Percentiles rank a stretch among this genome's conserved stretches.
phyloP scores from a whole-genome alignment of 2,888 invertebrate species.

The Nipponacmea schrenckii region DNA sequence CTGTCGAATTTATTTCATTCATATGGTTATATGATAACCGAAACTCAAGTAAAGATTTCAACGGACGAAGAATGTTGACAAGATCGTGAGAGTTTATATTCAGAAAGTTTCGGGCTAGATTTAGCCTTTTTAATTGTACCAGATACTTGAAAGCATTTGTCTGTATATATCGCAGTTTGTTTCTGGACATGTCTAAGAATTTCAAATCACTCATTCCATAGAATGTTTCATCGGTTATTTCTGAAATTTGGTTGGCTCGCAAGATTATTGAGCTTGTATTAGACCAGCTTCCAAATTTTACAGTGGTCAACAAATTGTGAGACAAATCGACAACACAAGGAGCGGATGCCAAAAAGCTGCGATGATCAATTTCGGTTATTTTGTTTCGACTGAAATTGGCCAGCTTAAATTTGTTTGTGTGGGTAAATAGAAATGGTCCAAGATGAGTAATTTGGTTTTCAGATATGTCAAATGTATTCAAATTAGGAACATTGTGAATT shows the following conservation, averaged over 20 bases:
- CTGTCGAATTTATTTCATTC: conserved; percentile 31
- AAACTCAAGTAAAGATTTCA: conserved; percentile 35
- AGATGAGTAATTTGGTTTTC: conserved; percentile 43
- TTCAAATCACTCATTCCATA: conserved; percentile 45
- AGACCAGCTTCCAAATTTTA: conserved; percentile 54
- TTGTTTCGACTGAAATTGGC: conserved; percentile 57
- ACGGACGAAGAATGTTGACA: conserved; percentile 33
- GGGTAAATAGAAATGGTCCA: conserved; percentile 45
- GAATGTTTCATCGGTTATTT: conserved; percentile 46
- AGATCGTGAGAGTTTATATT: conserved; percentile 19
- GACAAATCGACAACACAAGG: conserved; percentile 56
- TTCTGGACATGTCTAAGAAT: conserved; percentile 46
- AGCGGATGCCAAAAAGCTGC: conserved; percentile 50
- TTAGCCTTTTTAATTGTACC: conserved; percentile 39
- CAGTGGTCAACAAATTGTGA: conserved; percentile 44
- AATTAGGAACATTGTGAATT: conserved; percentile 10
- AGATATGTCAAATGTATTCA: not conserved
- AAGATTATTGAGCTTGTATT: conserved; percentile 38
- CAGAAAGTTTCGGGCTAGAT: conserved; percentile 43
- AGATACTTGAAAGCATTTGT: conserved; percentile 44
- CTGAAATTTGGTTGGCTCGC: conserved; percentile 44
- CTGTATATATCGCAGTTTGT: conserved; percentile 41
- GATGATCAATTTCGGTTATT: conserved; percentile 44
- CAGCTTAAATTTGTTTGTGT: conserved; percentile 39
- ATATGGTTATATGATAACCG: conserved; percentile 55